phyloP scores from a whole-genome alignment of 2,888 invertebrate species.

The Drosophila colorata region DNA sequence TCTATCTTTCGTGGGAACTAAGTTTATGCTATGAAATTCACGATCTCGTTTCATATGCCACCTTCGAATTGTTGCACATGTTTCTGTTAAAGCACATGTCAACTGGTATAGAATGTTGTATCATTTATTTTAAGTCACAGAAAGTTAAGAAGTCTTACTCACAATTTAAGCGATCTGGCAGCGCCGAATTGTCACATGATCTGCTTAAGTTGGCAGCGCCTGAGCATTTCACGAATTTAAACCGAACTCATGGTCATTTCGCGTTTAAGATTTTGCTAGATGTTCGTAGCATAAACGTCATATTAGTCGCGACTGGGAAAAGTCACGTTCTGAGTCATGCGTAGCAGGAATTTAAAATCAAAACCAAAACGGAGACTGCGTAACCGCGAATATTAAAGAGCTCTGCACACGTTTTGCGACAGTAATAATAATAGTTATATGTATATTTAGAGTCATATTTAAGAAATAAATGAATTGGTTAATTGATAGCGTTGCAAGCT shows the following conservation, averaged over 20 bases:
- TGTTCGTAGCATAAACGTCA: not conserved
- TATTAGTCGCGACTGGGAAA: conserved; percentile 28
- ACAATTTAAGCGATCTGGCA: not conserved
- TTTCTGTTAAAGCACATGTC: no score
- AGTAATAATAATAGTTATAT: not conserved
- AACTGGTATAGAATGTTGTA: no score
- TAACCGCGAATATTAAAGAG: not conserved
- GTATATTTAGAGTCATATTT: not conserved
- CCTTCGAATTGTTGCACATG: not conserved
- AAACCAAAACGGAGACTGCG: not conserved
- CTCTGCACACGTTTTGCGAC: conserved; percentile 11
- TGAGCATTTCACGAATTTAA: not conserved
- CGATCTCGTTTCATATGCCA: not conserved
- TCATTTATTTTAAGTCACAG: no score
- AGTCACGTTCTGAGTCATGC: conserved; percentile 41
- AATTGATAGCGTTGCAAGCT: conserved; percentile 35
- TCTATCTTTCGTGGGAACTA: not conserved
- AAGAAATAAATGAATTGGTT: conserved; percentile 35
- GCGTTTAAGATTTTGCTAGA: conserved; percentile 3
- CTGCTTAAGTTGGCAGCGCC: conserved; percentile 2
- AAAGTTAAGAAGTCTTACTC: no score
- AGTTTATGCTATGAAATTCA: not conserved
- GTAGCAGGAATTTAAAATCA: conserved; percentile 7
- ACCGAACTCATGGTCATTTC: conserved; percentile 18
- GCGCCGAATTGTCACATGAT: not conserved